Percentiles rank a stretch among this genome's conserved stretches.
These are phyloP conservation scores for Gnathonemus longibarbis DNA, from an alignment of 2,113 vertebrate species.

Conservation along the genomic window DNA sequence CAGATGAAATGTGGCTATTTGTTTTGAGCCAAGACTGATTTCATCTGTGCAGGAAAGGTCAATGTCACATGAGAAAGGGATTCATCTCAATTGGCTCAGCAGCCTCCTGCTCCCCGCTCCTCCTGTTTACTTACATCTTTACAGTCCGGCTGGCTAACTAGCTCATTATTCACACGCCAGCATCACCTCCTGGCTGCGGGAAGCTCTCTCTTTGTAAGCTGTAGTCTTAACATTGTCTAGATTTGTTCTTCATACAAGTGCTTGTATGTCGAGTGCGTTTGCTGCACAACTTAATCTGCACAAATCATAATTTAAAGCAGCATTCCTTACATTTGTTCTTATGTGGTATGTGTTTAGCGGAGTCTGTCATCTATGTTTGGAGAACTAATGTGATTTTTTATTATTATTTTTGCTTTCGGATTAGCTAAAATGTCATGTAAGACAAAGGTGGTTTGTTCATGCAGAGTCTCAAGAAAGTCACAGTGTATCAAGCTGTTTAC, in stretches of 20 bases:
- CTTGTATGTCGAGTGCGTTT: not conserved
- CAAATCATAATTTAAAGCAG: not conserved
- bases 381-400: not conserved
- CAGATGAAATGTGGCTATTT: slow-evolving; percentile 86
- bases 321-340: not conserved
- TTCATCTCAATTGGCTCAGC: slow-evolving; percentile 45
- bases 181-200: slow-evolving; percentile 18
- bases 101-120: slow-evolving; percentile 29
- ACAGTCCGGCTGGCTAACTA: slow-evolving; percentile 32
- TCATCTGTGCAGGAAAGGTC: slow-evolving; percentile 80
- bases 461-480: not conserved
- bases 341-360: not conserved
- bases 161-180: slow-evolving; percentile 38
- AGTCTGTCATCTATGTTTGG: not conserved
- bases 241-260: not conserved
- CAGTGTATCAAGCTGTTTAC: not conserved
- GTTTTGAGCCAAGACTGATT: slow-evolving; percentile 82
- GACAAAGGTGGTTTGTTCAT: not conserved
- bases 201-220: slow-evolving; percentile 19
- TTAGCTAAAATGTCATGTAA: not conserved
- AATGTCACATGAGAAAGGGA: slow-evolving; percentile 73
- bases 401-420: not conserved
- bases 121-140: slow-evolving; percentile 39
- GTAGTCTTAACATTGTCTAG: slow-evolving; percentile 13
- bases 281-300: not conserved